Base-by-base conservation (phyloP, 1,140 invertebrate genomes). In the Brachionus paranguensis region DNA sequence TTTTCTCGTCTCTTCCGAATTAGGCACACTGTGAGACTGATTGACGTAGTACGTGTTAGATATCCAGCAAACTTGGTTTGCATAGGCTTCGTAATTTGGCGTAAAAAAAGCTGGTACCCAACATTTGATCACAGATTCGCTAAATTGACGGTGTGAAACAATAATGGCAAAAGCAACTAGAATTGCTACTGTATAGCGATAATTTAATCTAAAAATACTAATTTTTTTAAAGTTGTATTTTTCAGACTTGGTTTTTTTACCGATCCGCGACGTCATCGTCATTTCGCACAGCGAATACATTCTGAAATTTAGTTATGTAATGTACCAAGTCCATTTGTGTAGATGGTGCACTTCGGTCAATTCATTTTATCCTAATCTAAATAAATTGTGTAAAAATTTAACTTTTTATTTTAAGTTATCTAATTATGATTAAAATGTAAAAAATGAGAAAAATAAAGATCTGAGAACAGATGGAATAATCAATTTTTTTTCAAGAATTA, bases 141-240 rank as follows among this genome's bases (percentile, higher is more conserved):
- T 83, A 50, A 83, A 83, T 72, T 84, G 64, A 10, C 93, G 93
- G 64, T 95, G 95, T 0, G 95, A 96, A 84, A 96, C 94, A 83
- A 96, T 93, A 83, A 96, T 87, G 27, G 95, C 96, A 88, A 94
- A 95, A 29, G 93, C 93, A 85, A 96, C 91, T 84, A 97, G 90
- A 43, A 96, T 88, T 10, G 93, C 94, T n/a, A 94, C 93, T 7
- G 95, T 96, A 88, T 96, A 95, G 24, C 94, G 89, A 89, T 95
- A 96, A 90, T 96, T 95, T 87, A 97, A 91, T 29, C 95, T 72
- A 17, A 72, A 72, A 72, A n/a, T 65, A 10, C 27, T 68, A 33
- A 92, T 88, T 47, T 47, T 76, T 76, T 47, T 47, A 76, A 11
- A 33, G 8, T n/a, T 45, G 1, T 24, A 8, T 76, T 27, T 76